Base-by-base conservation (phyloP, 2,113 vertebrate species). In the Myiozetetes cayanensis region DNA sequence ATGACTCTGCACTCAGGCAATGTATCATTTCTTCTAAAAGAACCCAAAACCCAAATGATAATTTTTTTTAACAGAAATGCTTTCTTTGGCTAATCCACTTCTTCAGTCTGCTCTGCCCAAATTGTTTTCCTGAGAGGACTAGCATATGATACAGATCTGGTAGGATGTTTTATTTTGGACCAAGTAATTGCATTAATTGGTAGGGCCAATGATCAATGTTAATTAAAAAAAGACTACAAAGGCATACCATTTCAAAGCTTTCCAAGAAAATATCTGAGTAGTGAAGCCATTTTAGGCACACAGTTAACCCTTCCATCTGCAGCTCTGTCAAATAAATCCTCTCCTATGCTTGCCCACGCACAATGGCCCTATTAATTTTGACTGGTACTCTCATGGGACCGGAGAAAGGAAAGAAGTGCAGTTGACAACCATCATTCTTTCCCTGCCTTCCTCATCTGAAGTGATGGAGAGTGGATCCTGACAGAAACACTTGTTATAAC, bases 151-250 rank as follows among this genome's bases (percentile, higher is more conserved):
- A 87, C 39, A 75, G 73, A 94, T 93, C 78, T 75, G 72, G 89
- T 93, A 86, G 79, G 58, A 62, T 84, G 33, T 50, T 85, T 94
- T 93, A 92, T 86, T 96, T 93, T 93, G 76, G 79, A 85, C 66
- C 31, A 91, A 56, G 28, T 76, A 96, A 93, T 92, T 95, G 85
- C 75, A 93, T 93, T 95, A 96, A 95, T 89, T 96, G 87, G 44
- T 95, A 76, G 2, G 5, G 75, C 37, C 66, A 89, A 77, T 95
- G 84, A 94, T 93, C 77, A 90, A 39, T 94, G 76, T 90, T 81
- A 95, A 93, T 89, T 90, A 27, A 85, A 87, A 85, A 78, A 70
- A 65, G 56, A 56, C 68, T 86, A 94, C 73, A 94, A 92, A 91
- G 86, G 33, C 88, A 85, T 87, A 81, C 43, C 7, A 79, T 94